Evolutionary conservation across 1,140 invertebrate genomes (phyloP), one percentile per base, ranked within the genome.

Genomic region (Acromyrmex heyeri): DNA sequence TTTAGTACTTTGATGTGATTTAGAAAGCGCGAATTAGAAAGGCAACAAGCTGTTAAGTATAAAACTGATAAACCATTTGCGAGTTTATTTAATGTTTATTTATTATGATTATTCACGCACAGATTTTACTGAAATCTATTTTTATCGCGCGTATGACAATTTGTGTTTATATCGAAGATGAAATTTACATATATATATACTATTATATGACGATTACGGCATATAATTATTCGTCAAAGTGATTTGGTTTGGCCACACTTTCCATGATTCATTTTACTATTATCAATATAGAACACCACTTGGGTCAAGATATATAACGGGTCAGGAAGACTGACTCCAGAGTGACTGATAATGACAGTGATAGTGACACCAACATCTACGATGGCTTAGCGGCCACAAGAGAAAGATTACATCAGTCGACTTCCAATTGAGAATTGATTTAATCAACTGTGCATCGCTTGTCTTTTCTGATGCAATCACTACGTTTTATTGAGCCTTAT

Each of bases 391-490:
- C 18, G 21, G 8, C 12, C 10, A 86, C n/a, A 27, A 16, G 38
- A 85, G 27, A 44, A 79, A 81, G 65, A 91, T 92, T 92, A 91
- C 91, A 90, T 92, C 91, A 92, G 91, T 72, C 87, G 48, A 61
- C 61, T 77, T 10, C 50, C 87, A 88, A 85, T 91, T 91, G 82
- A 86, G 70, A 87, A 87, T 67, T 92, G 77, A 86, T 90, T 91
- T 64, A 87, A 92, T 78, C 62, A 57, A 73, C 55, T 55, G 30
- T 86, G 76, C 81, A 85, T 64, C 59, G 57, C 53, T 79, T 72
- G 76, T 55, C 61, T 85, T 70, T 91, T 91, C 88, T 92, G 91
- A 92, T 89, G 91, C 90, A 92, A 92, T 72, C 21, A 34, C 2
- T 16, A 5, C 48, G 21, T 7, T 77, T 86, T 86, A 90, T 88